Base-by-base conservation (phyloP, 2,888 invertebrate genomes). In the Apoda limacodes region DNA sequence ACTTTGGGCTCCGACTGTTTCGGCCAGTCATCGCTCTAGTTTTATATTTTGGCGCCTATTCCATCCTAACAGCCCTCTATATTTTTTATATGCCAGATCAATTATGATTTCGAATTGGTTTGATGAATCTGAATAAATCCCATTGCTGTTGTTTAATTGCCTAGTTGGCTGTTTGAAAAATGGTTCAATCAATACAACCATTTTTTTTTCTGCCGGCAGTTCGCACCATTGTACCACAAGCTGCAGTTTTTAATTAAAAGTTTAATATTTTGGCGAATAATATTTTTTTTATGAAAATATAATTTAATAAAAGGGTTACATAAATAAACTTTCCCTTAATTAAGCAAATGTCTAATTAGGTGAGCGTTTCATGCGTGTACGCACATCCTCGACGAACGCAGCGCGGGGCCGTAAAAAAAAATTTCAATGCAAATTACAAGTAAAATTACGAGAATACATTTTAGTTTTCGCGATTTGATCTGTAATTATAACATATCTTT, bases 81-180 rank as follows among this genome's bases (percentile, higher is more conserved):
- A 67, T 72, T 76, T 78, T 78, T 76, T 76, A 72, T 64, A 70
- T 60, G 66, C 57, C 67, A 70, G 76, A 75, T 76, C 78, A 75
- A 78, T 78, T 78, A 76, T 75, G 75, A 76, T 75, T 69, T 65
- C 70, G 64, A 72, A 71, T 75, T 75, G 74, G 74, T 74, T 76
- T 75, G 74, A 76, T 75, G 76, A 70, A 76, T 72, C 70, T 74
- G 71, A 78, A 76, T 75, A 74, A 74, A 72, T 74, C 67, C 74
- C 68, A 75, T 74, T 72, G 74, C 67, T 61, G 55, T 72, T 74
- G 70, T 64, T 75, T 75, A 75, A 76, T 75, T 74, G 75, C 52
- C 70, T 74, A 52, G 74, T 71, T 71, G 68, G 59, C 50, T 55
- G 63, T 67, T 71, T 68, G 64, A 72, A 69, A 72, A 67, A 71